Evolutionary conservation across 2,888 invertebrate species (phyloP), one percentile per base, ranked within the genome.

Genomic region (Dasysyrphus tricinctus): DNA sequence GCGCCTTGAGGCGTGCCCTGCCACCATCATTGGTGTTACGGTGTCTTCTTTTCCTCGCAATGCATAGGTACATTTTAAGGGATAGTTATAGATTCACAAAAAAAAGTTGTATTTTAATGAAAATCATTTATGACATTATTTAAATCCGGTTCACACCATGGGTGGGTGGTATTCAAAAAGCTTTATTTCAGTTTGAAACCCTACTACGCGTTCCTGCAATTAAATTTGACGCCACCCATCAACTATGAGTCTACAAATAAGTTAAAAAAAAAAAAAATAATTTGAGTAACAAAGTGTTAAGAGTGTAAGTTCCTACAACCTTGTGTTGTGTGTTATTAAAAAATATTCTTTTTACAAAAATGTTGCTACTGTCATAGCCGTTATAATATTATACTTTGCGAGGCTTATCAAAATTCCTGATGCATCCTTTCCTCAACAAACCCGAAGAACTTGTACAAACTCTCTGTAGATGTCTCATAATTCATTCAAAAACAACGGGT

Each of bases 401-500:
- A 59, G 44, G 47, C 80, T 80, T 80, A 80, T 84, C 76, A 76
- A 80, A 84, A 84, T 84, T 84, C 76, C 80, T 80, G 72, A 80
- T 80, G 80, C 84, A 76, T 75, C 67, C 72, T 56, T 34, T 49
- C 19, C 11, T 51, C 1, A 8, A 51, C 16, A 80, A 70, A 74
- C 70, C 65, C 75, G 11, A 84, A 67, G 76, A 75, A 73, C 54
- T 29, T 59, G 65, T 59, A 72, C 84, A 80, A 76, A 76, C 37
- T 67, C 80, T 80, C 65, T 39, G 84, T 80, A 80, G 75, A 84
- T 84, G 80, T 76, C 84, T 76, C 76, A 76, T 84, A 84, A 84
- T 84, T 84, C 75, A 84, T 84, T 84, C 76, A 84, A 76, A 54
- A 37, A 80, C 76, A 80, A 80, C 76, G 59, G 80, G 63, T 76